A percentile compares a stretch with the other conserved stretches of the same genome.
Evolutionary conservation across 35 echinoderm and acorn worm genomes (phyloP).

Genomic region (Hemicentrotus pulcherrimus): DNA sequence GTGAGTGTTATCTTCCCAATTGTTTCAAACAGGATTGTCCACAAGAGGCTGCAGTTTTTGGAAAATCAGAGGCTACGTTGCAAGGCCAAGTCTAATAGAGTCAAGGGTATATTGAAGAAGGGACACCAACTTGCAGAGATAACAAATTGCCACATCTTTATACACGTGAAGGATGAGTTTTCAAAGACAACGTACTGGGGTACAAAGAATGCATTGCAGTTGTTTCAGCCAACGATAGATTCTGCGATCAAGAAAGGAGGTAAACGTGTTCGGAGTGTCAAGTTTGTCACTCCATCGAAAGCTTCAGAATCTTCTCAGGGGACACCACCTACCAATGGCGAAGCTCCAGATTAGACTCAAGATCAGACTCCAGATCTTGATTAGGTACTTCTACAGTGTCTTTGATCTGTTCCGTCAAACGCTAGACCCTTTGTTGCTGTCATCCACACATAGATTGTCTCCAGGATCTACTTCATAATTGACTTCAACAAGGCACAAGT

Average conservation of each 20-base stretch:
- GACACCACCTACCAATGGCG: not conserved
- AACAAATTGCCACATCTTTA: not conserved
- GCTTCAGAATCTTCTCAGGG: not conserved
- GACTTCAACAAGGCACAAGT: too few species aligned
- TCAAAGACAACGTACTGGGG: slow-evolving; percentile 37
- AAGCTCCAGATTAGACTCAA: not conserved
- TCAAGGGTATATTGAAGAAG: not conserved
- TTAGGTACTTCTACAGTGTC: not conserved
- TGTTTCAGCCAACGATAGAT: slow-evolving; percentile 20
- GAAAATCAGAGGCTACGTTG: not conserved
- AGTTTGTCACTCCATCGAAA: slow-evolving; percentile 20
- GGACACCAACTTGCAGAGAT: slow-evolving; percentile 23
- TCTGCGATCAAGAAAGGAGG: not conserved
- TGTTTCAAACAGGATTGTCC: not conserved
- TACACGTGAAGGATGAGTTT: slow-evolving; percentile 26
- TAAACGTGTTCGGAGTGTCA: not conserved
- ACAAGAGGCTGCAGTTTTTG: not conserved
- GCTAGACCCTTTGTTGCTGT: not conserved
- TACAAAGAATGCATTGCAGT: not conserved
- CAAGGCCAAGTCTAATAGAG: not conserved
- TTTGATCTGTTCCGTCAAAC: not conserved
- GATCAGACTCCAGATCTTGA: not conserved
- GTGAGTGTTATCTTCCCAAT: too few species aligned
- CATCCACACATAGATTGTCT: too few species aligned
- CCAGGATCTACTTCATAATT: too few species aligned